phyloP scores from a whole-genome alignment of 2,888 invertebrate genomes.

The Leptinotarsa rubiginosa region DNA sequence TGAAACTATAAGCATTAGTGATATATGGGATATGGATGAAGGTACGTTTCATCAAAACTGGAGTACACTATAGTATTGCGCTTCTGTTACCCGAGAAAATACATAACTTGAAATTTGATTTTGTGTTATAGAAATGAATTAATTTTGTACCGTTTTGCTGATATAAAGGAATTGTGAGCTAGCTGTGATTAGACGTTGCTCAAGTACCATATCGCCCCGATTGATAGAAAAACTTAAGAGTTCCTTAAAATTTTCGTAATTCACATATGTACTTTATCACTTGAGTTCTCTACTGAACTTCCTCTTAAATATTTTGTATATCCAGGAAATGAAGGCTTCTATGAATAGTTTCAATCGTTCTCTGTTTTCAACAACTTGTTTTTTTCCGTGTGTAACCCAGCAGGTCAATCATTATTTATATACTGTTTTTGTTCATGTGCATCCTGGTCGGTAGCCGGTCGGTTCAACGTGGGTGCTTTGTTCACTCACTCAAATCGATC shows the following conservation, averaged over 20 bases:
- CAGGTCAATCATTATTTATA: too few species aligned
- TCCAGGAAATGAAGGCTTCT: conserved; percentile 38
- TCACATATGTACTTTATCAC: background rate
- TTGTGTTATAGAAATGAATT: conserved; percentile 24
- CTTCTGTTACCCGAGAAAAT: background rate
- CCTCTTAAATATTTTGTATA: conserved; percentile 28
- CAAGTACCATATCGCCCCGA: conserved; percentile 28
- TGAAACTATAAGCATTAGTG: conserved; percentile 2
- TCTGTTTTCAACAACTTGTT: conserved; percentile 36
- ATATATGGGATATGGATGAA: background rate
- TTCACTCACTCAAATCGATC: too few species aligned
- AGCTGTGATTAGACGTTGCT: conserved; percentile 30
- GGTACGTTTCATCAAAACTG: background rate
- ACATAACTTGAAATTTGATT: conserved; percentile 1
- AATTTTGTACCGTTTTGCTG: conserved; percentile 32
- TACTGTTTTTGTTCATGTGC: too few species aligned
- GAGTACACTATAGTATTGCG: background rate
- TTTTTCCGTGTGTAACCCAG: background rate
- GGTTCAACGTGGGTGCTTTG: too few species aligned
- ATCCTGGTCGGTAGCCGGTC: too few species aligned
- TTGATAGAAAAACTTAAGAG: conserved; percentile 15
- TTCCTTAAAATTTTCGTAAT: conserved; percentile 1
- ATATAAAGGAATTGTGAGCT: conserved; percentile 29
- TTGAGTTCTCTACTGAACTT: background rate
- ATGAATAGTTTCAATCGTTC: conserved; percentile 33